Percentiles rank a stretch among this genome's conserved stretches.
Conservation (phyloP, 2,888 invertebrate species). For the Formica aserva region DNA sequence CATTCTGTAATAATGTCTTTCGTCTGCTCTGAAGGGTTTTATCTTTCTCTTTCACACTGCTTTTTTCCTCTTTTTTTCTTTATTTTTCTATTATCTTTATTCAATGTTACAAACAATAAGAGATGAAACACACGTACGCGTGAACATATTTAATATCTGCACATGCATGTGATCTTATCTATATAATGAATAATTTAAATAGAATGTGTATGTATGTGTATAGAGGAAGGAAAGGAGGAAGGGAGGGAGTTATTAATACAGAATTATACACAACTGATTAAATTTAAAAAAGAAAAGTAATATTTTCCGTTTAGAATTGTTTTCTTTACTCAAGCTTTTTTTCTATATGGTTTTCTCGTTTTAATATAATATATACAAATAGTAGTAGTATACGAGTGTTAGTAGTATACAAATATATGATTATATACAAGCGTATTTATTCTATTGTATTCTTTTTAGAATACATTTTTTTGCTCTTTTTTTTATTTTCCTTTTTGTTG, state of each 20-base stretch:
- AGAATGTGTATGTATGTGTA: not conserved
- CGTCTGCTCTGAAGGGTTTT: constrained; percentile 44
- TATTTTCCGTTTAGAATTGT: not conserved
- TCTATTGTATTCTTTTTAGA: not conserved
- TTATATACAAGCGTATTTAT: not conserved
- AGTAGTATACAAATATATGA: too few species aligned
- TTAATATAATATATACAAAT: not conserved
- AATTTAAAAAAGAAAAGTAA: not conserved
- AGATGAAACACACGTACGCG: not conserved
- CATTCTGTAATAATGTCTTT: constrained; percentile 54
- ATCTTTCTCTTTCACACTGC: constrained; percentile 32
- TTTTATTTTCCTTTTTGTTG: constrained; percentile 38
- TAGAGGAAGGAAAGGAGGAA: too few species aligned
- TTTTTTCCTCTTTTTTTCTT: constrained; percentile 33
- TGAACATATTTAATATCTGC: not conserved
- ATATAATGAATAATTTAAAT: not conserved
- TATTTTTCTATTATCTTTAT: constrained; percentile 20
- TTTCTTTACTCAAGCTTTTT: not conserved
- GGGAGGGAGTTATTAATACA: not conserved
- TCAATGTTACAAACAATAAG: not conserved
- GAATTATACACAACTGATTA: not conserved
- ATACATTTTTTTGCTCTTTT: not conserved
- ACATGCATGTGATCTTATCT: not conserved
- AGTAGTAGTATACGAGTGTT: too few species aligned
- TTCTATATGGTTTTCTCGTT: not conserved